Conservation (phyloP, 1,140 invertebrate species). For the Meteorus sp. region DNA sequence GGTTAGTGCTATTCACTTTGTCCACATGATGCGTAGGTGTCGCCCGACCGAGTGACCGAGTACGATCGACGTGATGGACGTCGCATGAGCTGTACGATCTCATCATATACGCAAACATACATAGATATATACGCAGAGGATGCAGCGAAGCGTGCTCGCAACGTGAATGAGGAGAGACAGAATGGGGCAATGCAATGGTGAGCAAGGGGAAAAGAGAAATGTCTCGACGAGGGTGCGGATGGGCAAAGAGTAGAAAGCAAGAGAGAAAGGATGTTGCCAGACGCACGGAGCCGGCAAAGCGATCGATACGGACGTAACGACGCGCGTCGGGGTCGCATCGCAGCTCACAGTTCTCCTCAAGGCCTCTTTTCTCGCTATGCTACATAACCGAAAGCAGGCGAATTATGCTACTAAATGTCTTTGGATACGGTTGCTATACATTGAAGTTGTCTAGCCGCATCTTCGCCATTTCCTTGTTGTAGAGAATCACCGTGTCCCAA, state of each 20-base stretch:
- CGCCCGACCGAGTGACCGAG: background rate
- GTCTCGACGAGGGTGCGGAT: background rate
- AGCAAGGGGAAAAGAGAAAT: background rate
- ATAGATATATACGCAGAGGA: too few relatives aligned
- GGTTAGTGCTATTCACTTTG: too few relatives aligned
- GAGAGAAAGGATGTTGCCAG: slow-evolving; percentile 16
- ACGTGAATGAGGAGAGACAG: slow-evolving; percentile 1
- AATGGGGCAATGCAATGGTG: background rate
- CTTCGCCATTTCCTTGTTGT: background rate
- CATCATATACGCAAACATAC: too few relatives aligned
- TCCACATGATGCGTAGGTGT: background rate
- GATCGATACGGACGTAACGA: slow-evolving; percentile 23
- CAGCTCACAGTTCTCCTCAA: background rate
- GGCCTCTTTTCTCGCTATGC: background rate
- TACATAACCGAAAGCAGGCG: background rate
- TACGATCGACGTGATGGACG: background rate
- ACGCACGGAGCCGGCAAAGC: slow-evolving; percentile 11
- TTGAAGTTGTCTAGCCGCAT: too few relatives aligned
- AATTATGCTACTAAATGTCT: background rate
- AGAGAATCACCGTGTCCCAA: background rate
- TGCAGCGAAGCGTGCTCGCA: background rate
- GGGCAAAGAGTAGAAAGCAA: background rate
- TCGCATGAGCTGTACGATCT: too few relatives aligned
- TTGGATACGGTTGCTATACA: background rate
- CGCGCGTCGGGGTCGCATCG: slow-evolving; percentile 16